phyloP scores from a whole-genome alignment of 2,888 invertebrate genomes.

The Antheraea assamensis region DNA sequence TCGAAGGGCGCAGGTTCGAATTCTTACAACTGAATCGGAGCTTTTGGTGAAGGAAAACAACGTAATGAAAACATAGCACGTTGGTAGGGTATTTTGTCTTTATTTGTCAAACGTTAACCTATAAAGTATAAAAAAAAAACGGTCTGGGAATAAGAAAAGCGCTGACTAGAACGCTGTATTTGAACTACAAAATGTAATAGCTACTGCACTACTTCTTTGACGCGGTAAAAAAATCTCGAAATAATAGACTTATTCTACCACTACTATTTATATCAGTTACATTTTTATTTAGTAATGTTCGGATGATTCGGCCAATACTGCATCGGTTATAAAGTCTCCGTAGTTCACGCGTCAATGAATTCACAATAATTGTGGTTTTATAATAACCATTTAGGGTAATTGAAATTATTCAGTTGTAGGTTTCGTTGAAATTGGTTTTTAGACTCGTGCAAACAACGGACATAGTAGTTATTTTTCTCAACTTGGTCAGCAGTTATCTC shows the following conservation, averaged over 20 bases:
- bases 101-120: too few relatives aligned
- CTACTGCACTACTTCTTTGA: too few relatives aligned
- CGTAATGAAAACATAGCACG: too few relatives aligned
- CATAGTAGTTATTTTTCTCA: background rate
- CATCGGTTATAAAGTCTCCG: background rate
- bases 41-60: too few relatives aligned
- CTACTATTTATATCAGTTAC: background rate
- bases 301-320: background rate
- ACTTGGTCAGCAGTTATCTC: background rate
- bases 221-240: too few relatives aligned
- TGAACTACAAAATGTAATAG: too few relatives aligned
- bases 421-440: background rate
- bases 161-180: too few relatives aligned
- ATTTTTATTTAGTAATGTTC: background rate
- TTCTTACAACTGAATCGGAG: too few relatives aligned
- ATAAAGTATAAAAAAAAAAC: too few relatives aligned
- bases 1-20: too few relatives aligned
- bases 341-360: background rate
- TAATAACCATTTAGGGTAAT: background rate
- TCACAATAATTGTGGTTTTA: slow-evolving; percentile 3
- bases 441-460: background rate
- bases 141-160: too few relatives aligned
- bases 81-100: too few relatives aligned
- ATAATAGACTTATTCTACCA: background rate
- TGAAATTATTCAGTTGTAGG: background rate